Percentiles rank a stretch among this genome's conserved stretches.
Evolutionary conservation across 2,797 vertebrate genomes (phyloP).

Genomic region (Mormyrops attenuatus): DNA sequence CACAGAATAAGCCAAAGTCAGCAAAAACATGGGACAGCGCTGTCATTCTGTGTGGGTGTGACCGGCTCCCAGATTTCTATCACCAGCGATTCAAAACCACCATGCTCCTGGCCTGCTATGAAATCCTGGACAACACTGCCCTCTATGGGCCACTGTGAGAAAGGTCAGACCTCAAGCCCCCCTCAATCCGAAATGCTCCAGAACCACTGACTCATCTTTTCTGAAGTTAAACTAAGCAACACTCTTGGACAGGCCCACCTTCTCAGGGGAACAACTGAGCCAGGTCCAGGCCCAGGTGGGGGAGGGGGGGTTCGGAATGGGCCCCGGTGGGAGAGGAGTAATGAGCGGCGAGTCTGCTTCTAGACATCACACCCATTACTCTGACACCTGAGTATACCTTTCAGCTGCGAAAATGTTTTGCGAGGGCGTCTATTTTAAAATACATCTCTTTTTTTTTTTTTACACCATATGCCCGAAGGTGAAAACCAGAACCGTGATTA

Average conservation of each 20-base stretch:
- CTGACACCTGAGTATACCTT: background rate
- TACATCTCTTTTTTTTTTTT: background rate
- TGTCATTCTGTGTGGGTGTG: background rate
- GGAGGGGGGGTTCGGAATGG: background rate
- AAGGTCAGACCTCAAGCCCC: conserved; percentile 4
- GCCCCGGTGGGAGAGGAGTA: background rate
- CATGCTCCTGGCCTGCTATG: background rate
- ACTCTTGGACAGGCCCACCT: background rate
- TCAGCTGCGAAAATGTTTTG: background rate
- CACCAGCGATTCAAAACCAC: background rate
- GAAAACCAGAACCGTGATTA: background rate
- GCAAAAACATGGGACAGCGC: background rate
- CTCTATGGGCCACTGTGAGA: conserved; percentile 16
- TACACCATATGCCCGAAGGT: background rate
- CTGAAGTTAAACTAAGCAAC: background rate
- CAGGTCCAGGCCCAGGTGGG: background rate
- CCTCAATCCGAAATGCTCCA: background rate
- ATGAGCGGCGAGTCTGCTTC: background rate
- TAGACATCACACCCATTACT: background rate
- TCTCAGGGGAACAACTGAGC: background rate
- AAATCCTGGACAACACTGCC: conserved; percentile 30
- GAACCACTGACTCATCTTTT: background rate
- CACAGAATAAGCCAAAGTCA: background rate
- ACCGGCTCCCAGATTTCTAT: background rate
- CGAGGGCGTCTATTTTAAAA: background rate